Percentiles rank a stretch among this genome's conserved stretches.
phyloP scores from a whole-genome alignment of 2,888 invertebrate genomes.

The Sacculina carcini region DNA sequence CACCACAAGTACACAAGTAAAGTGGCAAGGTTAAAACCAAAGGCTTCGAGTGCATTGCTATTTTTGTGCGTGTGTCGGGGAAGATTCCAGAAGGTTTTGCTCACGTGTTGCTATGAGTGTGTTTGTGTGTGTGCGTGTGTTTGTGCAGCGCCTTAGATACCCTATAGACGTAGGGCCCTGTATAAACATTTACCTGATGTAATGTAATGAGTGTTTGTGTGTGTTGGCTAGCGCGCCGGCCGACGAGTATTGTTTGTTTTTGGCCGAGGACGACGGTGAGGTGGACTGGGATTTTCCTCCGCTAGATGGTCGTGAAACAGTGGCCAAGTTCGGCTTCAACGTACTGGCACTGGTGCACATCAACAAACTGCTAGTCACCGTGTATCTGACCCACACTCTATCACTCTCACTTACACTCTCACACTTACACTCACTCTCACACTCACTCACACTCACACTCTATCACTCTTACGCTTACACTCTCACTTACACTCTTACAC shows the following conservation, averaged over 20 bases:
- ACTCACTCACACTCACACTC: neutral
- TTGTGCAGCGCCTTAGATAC: too few species aligned
- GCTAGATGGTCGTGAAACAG: conserved; percentile 58
- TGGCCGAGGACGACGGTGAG: conserved; percentile 89
- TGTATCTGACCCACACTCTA: conserved; percentile 6
- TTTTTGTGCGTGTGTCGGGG: too few species aligned
- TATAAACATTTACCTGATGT: too few species aligned
- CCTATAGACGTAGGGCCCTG: too few species aligned
- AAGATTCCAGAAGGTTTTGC: too few species aligned
- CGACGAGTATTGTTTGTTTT: conserved; percentile 30
- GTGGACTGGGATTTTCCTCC: conserved; percentile 79
- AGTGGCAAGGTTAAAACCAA: too few species aligned
- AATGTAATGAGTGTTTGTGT: neutral
- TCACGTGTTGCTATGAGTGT: too few species aligned
- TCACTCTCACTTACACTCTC: neutral
- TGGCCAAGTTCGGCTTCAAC: conserved; percentile 75
- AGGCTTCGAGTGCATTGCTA: too few species aligned
- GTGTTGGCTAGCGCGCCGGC: neutral
- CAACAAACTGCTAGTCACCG: conserved; percentile 10
- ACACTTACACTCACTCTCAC: neutral
- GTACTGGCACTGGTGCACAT: conserved; percentile 58
- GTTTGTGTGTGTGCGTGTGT: neutral
- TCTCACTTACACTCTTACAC: neutral
- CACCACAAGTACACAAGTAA: too few species aligned
- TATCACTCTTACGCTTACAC: too few species aligned